These are phyloP conservation scores for Eristalis intricaria DNA, from an alignment of 2,888 invertebrate genomes.

Conservation along the genomic window DNA sequence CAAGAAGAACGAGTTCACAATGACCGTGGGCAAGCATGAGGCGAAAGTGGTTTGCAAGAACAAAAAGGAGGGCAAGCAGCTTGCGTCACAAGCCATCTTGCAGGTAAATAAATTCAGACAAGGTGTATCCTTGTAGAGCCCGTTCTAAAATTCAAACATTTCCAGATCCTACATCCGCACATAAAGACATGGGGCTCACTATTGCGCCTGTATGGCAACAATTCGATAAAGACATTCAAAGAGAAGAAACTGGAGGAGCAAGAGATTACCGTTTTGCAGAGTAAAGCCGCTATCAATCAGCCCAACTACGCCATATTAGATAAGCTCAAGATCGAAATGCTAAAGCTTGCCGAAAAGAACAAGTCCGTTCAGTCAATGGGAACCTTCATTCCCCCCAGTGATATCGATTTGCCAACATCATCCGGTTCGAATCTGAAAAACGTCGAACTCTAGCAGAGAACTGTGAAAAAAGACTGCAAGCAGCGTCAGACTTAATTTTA, in stretches of 20 bases:
- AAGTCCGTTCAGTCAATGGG: conserved; percentile 85
- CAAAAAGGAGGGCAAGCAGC: conserved; percentile 97
- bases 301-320: conserved; percentile 95
- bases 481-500: conserved; percentile 38
- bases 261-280: conserved; percentile 94
- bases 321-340: conserved; percentile 92
- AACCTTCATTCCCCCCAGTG: conserved; percentile 85
- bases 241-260: conserved; percentile 96
- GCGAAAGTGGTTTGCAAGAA: conserved; percentile 97
- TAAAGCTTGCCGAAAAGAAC: conserved; percentile 86
- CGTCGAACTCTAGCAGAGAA: conserved; percentile 85
- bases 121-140: no score
- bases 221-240: conserved; percentile 94
- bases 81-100: conserved; percentile 96
- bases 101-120: conserved; percentile 84
- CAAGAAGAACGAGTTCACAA: conserved; percentile 96
- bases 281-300: conserved; percentile 93
- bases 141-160: background rate
- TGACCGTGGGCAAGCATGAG: conserved; percentile 95
- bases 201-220: conserved; percentile 94
- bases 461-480: conserved; percentile 51
- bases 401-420: conserved; percentile 85
- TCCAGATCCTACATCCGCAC: conserved; percentile 94
- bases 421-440: conserved; percentile 90
- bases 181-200: conserved; percentile 97